Base-by-base conservation (phyloP, 2,797 vertebrate genomes). In the Sebastes variabilis region DNA sequence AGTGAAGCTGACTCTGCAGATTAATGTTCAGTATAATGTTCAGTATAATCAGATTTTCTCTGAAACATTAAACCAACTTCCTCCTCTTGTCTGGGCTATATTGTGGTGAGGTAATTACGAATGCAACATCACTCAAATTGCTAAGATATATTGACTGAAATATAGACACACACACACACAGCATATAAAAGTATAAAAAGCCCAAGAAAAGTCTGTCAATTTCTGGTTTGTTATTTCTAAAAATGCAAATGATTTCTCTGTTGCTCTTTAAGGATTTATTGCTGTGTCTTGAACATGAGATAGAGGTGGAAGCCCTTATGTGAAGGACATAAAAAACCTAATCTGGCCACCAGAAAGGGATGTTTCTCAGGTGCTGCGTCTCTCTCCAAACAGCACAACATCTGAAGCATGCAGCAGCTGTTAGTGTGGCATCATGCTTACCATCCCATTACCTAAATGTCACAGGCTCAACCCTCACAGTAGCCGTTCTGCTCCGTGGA, bases 401-500 rank as follows among this genome's bases (percentile, higher is more conserved):
- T 64, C 32, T 68, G 65, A 83, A 67, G 68, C 30, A 62, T 27
- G 69, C 69, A 79, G 70, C 62, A 79, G 80, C 77, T 75, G 66
- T 36, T 62, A n/a, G 20, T 13, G 36, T 13, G 18, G 32, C 46
- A 66, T 58, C 66, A 29, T 30, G 12, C 29, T n/a, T 38, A 54
- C 72, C 30, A 30, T 59, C 67, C 22, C 8, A 32, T 72, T 78
- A 46, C 38, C 20, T 65, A 74, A 82, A 80, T 66, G 67, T 70
- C 71, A 79, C 66, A 49, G 22, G 71, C 25, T 69, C 55, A 62
- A 16, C 29, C 24, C 2, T 75, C 61, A 10, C 56, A 34, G 25
- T 20, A 13, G 14, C 20, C 6, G 3, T 34, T n/a, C 18, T 64
- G 65, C 62, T 62, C 62, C 3, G 8, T 27, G 11, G 54, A 59